Evolutionary conservation across 2,113 vertebrate species (phyloP), one percentile per base, ranked within the genome.

Genomic region (Holacanthus passer): DNA sequence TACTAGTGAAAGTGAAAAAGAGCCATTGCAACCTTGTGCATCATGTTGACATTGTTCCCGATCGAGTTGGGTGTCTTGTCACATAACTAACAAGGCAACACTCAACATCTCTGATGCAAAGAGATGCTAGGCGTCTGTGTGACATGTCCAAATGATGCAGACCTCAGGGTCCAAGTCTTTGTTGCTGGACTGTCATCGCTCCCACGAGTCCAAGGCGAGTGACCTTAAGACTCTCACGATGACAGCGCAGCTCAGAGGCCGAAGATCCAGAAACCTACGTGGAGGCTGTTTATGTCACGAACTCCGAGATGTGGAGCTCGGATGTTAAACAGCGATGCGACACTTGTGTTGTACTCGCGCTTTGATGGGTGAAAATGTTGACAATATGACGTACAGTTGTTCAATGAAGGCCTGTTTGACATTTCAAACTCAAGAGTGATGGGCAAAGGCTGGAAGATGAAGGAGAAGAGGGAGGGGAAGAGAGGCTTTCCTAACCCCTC

Each of bases 401-500:
- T 59, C 77, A 77, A 11, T 68, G 60, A 20, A 9, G 41, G 59
- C 67, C 20, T n/a, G 47, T 67, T 59, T 84, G 71, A 77, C 66
- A 20, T 59, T 67, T 82, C 59, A 5, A 59, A 50, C 64, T 43
- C 19, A 32, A 67, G 79, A 74, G 59, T 83, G 81, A 86, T 31
- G 70, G 52, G 17, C 67, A 85, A 66, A 84, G 47, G 74, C 66
- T 73, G 20, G 29, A 35, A 79, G 79, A 83, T 81, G 81, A 81
- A 59, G 56, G 37, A 56, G 60, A 43, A 29, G 53, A 43, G 50
- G 20, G 73, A 59, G 35, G 63, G 64, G 19, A 69, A 47, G 65
- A 52, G 76, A 88, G 71, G 74, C 35, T 78, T 85, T 71, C 60
- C 76, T 74, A 74, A 81, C 83, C 73, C 58, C 60, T 82, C 73